These are phyloP conservation scores for Notarius quadriscutis DNA, from an alignment of 2,113 vertebrate species.

Conservation along the genomic window DNA sequence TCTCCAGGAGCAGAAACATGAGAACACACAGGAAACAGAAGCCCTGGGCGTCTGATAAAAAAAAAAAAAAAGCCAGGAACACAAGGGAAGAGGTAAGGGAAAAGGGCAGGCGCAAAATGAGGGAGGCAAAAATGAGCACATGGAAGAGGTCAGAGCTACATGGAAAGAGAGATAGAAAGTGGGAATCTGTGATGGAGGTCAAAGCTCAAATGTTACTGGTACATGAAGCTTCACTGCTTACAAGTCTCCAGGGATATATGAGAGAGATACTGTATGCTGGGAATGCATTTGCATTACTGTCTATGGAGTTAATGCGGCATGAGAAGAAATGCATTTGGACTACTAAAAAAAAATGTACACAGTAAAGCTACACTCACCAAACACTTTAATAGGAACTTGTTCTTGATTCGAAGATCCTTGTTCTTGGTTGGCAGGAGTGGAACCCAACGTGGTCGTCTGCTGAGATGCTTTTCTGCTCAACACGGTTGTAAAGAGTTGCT, in stretches of 20 bases:
- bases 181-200: conserved; percentile 29
- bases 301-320: neutral
- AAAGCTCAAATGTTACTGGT: conserved; percentile 35
- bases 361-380: neutral
- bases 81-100: conserved; percentile 21
- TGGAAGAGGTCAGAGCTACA: conserved; percentile 29
- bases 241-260: neutral
- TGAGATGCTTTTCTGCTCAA: too few relatives aligned
- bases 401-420: too few relatives aligned
- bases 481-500: too few relatives aligned
- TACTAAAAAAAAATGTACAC: neutral
- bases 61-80: neutral
- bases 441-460: too few relatives aligned
- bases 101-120: conserved; percentile 26
- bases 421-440: too few relatives aligned
- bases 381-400: too few relatives aligned
- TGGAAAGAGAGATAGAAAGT: conserved; percentile 26
- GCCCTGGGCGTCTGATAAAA: neutral
- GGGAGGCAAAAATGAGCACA: conserved; percentile 25
- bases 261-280: neutral
- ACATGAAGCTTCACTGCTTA: conserved; percentile 13
- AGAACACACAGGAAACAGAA: neutral
- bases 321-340: neutral
- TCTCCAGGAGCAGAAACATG: neutral
- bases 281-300: neutral